These are phyloP conservation scores for Leptinotarsa undecemlineata DNA, from an alignment of 1,140 invertebrate species.

Conservation along the genomic window DNA sequence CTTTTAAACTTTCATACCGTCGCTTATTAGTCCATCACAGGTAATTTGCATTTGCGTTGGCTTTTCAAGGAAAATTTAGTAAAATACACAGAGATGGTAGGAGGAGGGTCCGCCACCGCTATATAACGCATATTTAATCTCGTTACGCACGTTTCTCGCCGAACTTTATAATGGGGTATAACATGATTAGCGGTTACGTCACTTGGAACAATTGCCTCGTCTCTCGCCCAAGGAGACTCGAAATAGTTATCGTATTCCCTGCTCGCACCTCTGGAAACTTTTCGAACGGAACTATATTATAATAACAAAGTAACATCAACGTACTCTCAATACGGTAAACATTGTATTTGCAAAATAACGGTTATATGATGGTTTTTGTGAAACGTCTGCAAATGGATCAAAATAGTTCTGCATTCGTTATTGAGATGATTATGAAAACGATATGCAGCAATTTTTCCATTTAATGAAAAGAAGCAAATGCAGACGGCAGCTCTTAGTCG, in stretches of 20 bases:
- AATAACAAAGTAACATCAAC: conserved; percentile 48
- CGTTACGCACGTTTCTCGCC: conserved; percentile 40
- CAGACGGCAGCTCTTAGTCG: too few relatives aligned
- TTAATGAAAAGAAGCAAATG: too few relatives aligned
- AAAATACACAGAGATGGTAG: conserved; percentile 21
- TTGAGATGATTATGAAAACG: too few relatives aligned
- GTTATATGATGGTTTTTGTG: not conserved
- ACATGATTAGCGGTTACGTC: conserved; percentile 50
- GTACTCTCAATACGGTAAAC: conserved; percentile 16
- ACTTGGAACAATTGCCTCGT: conserved; percentile 51
- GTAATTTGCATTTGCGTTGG: conserved; percentile 33
- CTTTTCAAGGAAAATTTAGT: conserved; percentile 9
- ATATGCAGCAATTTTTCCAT: too few relatives aligned
- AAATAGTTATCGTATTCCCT: conserved; percentile 15
- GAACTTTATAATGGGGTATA: conserved; percentile 50
- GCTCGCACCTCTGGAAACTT: conserved; percentile 39
- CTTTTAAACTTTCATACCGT: not conserved
- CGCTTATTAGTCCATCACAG: conserved; percentile 18
- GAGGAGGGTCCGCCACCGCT: conserved; percentile 3
- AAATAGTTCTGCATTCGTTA: too few relatives aligned
- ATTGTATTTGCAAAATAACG: not conserved
- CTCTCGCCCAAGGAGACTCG: conserved; percentile 31
- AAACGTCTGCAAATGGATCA: conserved; percentile 20
- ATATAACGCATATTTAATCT: conserved; percentile 35
- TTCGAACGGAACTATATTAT: conserved; percentile 47